These are phyloP conservation scores for Melinopterus prodromus DNA, from an alignment of 2,888 invertebrate genomes.

Conservation along the genomic window DNA sequence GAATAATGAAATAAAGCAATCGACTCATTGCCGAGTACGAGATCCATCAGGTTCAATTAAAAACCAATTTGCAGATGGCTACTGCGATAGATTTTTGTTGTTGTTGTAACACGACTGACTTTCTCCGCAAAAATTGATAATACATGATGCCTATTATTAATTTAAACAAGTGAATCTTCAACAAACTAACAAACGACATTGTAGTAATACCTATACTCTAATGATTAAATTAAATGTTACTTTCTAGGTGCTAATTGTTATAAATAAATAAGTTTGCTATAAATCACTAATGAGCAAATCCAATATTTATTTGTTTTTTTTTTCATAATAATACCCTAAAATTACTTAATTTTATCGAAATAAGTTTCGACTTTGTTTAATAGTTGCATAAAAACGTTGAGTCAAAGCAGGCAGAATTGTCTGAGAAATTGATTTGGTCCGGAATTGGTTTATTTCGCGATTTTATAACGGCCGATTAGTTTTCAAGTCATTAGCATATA, in stretches of 20 bases:
- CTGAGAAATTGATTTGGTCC: not conserved
- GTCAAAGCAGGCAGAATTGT: not conserved
- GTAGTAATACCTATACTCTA: no score
- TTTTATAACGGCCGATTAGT: not conserved
- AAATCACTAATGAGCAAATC: not conserved
- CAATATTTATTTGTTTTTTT: not conserved
- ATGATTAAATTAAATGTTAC: no score
- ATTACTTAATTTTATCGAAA: not conserved
- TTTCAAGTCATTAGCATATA: not conserved
- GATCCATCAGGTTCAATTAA: not conserved
- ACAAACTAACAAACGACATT: no score
- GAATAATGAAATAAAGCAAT: not conserved
- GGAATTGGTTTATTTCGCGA: not conserved
- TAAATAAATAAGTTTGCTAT: no score
- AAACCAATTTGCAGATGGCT: not conserved
- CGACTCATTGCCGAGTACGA: not conserved
- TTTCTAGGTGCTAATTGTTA: no score
- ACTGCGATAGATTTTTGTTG: not conserved
- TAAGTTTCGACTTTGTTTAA: not conserved
- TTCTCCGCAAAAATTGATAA: not conserved
- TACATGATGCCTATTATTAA: no score
- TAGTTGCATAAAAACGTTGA: not conserved
- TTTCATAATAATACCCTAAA: not conserved
- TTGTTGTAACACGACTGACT: not conserved
- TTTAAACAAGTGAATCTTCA: no score